Base-by-base conservation (phyloP, 2,113 vertebrate species). In the Ameiurus melas region DNA sequence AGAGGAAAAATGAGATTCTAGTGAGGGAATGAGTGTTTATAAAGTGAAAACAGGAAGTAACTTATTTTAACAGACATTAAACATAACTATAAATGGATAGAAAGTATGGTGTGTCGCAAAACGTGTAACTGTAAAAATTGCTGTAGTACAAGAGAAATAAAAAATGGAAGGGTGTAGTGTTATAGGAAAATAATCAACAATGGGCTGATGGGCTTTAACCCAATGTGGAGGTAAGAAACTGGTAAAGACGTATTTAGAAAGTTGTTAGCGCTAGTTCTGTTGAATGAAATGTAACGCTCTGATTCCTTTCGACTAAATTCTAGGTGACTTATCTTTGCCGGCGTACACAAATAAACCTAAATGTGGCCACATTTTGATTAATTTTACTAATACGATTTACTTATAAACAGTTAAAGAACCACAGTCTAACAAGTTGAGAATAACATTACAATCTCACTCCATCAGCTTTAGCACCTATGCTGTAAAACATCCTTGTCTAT, bases 401-500 rank as follows among this genome's bases (percentile, higher is more conserved):
- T 57, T 57, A 55, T 81, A 81, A 58, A 19, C 25, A 10, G 71
- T 33, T 58, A 20, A 60, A 78, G 10, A 77, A 22, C 13, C 55
- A 64, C 83, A 6, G 27, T 79, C 58, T 85, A 19, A 57, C 77
- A 47, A 47, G 39, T 22, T 30, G 58, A 89, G 62, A 86, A 85
- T 33, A 55, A 60, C 84, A 87, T 85, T 68, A 71, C 53, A 47
- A 87, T 88, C 53, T 82, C 80, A 39, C 73, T 70, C 58, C n/a
- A 57, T 89, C 85, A 77, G 39, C 75, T 87, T 89, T 86, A 9
- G 84, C 86, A 87, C 66, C 85, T 82, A 39, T 33, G n/a, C 20
- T n/a, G 66, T 51, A 85, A 85, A 85, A 84, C 36, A 19, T 85
- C 10, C 30, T 79, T 78, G 62, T 66, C 86, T 83, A 57, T 89